Conservation (phyloP, 2,113 vertebrate species). For the Misgurnus anguillicaudatus region DNA sequence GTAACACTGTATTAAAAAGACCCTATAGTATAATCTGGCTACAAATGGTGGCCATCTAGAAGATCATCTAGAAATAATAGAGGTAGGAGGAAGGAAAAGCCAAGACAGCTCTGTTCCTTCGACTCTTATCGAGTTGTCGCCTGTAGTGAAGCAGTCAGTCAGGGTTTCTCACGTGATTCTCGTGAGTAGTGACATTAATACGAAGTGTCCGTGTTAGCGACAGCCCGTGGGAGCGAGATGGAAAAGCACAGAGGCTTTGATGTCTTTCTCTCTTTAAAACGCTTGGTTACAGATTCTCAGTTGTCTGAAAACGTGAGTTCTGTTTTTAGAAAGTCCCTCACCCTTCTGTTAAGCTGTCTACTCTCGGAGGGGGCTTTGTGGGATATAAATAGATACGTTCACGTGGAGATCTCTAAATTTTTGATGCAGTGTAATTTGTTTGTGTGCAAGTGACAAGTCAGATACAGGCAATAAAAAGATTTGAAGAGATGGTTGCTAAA, state of each 20-base stretch:
- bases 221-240: constrained; percentile 59
- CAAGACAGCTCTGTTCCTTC: constrained; percentile 60
- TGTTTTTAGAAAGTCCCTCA: constrained; percentile 44
- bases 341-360: constrained; percentile 20
- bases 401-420: constrained; percentile 29
- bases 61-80: constrained; percentile 3
- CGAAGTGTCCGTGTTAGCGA: constrained; percentile 66
- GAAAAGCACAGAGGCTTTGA: constrained; percentile 57
- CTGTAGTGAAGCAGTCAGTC: constrained; percentile 59
- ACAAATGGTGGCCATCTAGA: neutral
- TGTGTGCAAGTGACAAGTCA: constrained; percentile 19
- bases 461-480: constrained; percentile 4
- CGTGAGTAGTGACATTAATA: constrained; percentile 66
- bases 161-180: constrained; percentile 57
- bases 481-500: constrained; percentile 11
- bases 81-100: constrained; percentile 34
- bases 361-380: constrained; percentile 28
- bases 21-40: neutral
- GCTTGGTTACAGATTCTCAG: neutral
- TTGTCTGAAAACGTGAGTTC: constrained; percentile 53
- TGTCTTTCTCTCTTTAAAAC: constrained; percentile 36
- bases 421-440: constrained; percentile 42
- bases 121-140: constrained; percentile 37
- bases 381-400: constrained; percentile 40
- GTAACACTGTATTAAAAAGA: too few relatives aligned